A percentile compares a stretch with the other conserved stretches of the same genome.
These are phyloP conservation scores for Linnaemya tessellans DNA, from an alignment of 2,888 invertebrate species.

Conservation along the genomic window DNA sequence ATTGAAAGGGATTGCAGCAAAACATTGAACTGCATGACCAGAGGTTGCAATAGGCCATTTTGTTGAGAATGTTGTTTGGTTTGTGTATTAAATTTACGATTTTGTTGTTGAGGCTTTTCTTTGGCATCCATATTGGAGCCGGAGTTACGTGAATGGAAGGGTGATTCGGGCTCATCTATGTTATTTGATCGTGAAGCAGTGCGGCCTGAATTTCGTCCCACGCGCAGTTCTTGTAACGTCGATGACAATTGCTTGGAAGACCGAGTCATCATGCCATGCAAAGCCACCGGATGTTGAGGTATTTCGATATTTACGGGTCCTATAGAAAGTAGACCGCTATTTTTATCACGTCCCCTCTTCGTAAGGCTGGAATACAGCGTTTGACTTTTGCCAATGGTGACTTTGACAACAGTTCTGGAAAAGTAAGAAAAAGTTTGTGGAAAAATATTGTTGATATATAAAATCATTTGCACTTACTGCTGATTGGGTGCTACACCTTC, in stretches of 20 bases:
- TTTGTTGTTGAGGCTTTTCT: slow-evolving; percentile 78
- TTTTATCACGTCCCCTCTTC: slow-evolving; percentile 90
- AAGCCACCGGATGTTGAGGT: slow-evolving; percentile 98
- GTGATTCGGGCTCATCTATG: slow-evolving; percentile 85
- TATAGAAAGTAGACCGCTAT: slow-evolving; percentile 91
- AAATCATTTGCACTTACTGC: slow-evolving; percentile 86
- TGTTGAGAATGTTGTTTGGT: slow-evolving; percentile 81
- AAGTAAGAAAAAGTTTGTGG: not conserved
- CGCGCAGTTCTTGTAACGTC: slow-evolving; percentile 94
- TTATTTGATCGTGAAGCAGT: slow-evolving; percentile 86
- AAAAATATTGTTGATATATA: not conserved
- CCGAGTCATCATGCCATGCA: slow-evolving; percentile 99
- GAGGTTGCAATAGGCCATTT: slow-evolving; percentile 89
- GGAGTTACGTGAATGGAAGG: slow-evolving; percentile 81
- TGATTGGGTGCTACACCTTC: slow-evolving; percentile 96
- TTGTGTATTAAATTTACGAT: slow-evolving; percentile 77
- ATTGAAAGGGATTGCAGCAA: slow-evolving; percentile 94
- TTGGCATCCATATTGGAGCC: slow-evolving; percentile 78
- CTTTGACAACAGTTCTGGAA: slow-evolving; percentile 94
- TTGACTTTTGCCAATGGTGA: slow-evolving; percentile 95
- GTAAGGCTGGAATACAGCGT: slow-evolving; percentile 94
- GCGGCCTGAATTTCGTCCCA: slow-evolving; percentile 91
- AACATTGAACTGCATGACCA: slow-evolving; percentile 94
- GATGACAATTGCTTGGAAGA: slow-evolving; percentile 96
- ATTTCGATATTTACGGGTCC: slow-evolving; percentile 97